Percentiles rank a stretch among this genome's conserved stretches.
Evolutionary conservation across 2,888 invertebrate genomes (phyloP).

Genomic region (Hydroisotoma schaefferi): DNA sequence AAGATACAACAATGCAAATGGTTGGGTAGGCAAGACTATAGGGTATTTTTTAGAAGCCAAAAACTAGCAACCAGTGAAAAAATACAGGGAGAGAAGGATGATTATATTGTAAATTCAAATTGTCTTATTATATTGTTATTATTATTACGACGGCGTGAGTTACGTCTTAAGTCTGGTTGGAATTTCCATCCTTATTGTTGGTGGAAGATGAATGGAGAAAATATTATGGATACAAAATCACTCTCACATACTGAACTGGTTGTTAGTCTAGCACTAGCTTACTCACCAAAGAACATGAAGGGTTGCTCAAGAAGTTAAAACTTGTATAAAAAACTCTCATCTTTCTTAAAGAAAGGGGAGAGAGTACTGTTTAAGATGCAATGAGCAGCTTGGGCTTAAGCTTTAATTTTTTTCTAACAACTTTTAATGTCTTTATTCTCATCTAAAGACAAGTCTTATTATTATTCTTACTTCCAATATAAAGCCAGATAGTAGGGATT

Average conservation of each 20-base stretch:
- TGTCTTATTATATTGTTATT: slow-evolving; percentile 17
- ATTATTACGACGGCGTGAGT: slow-evolving; percentile 4
- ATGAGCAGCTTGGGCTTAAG: background rate
- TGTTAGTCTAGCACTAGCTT: too few species aligned
- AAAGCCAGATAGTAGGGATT: too few species aligned
- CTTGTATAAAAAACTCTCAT: too few species aligned
- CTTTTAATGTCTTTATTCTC: background rate
- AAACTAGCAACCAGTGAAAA: too few species aligned
- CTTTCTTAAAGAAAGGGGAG: slow-evolving; percentile 12
- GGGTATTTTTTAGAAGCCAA: too few species aligned
- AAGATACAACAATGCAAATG: too few species aligned
- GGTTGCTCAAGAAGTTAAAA: too few species aligned
- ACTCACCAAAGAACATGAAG: too few species aligned
- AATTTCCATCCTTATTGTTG: too few species aligned
- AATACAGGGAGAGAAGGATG: background rate
- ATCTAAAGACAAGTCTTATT: background rate
- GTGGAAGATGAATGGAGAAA: slow-evolving; percentile 14
- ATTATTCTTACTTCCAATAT: too few species aligned
- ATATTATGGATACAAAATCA: background rate
- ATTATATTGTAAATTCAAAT: slow-evolving; percentile 11
- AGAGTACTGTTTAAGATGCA: background rate
- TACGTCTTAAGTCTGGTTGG: background rate
- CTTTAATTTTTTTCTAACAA: background rate
- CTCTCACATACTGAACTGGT: too few species aligned
- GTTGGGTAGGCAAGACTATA: too few species aligned